Percentiles rank a stretch among this genome's conserved stretches.
phyloP scores from a whole-genome alignment of 1,140 invertebrate species.

The Hyphantria cunea region DNA sequence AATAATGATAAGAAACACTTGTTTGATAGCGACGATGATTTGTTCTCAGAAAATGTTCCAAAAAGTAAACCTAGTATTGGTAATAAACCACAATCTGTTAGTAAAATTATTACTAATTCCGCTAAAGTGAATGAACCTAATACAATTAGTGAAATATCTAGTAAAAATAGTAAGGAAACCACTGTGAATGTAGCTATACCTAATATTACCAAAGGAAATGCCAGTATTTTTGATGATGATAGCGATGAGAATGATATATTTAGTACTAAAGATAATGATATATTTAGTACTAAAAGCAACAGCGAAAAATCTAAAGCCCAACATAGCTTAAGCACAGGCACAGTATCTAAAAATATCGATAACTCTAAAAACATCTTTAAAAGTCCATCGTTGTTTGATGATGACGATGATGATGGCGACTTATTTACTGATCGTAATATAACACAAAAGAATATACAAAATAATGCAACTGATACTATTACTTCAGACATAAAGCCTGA shows the following conservation, averaged over 20 bases:
- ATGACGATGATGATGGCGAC: conserved; percentile 29
- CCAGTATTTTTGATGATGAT: conserved; percentile 53
- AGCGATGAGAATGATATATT: conserved; percentile 51
- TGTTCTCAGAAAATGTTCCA: conserved; percentile 12
- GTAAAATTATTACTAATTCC: conserved; percentile 8
- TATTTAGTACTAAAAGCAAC: conserved; percentile 12
- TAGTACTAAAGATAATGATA: conserved; percentile 22
- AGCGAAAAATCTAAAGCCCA: conserved; percentile 5
- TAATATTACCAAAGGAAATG: conserved; percentile 12
- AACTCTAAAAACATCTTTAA: conserved; percentile 15
- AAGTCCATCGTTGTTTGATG: conserved; percentile 54
- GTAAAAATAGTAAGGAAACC: too few species aligned
- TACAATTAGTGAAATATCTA: too few species aligned
- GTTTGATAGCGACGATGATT: conserved; percentile 33
- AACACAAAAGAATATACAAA: not conserved
- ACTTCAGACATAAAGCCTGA: too few species aligned
- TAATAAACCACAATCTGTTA: not conserved
- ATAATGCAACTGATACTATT: too few species aligned
- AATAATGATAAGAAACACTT: conserved; percentile 18
- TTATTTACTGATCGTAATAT: conserved; percentile 1
- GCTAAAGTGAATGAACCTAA: not conserved
- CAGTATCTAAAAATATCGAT: conserved; percentile 10
- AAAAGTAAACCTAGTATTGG: conserved; percentile 5
- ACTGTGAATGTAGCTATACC: not conserved
- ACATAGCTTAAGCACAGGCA: conserved; percentile 7